Percentiles rank a stretch among this genome's conserved stretches.
Evolutionary conservation across 1,140 invertebrate species (phyloP).

Genomic region (Diploscapter pachys): DNA sequence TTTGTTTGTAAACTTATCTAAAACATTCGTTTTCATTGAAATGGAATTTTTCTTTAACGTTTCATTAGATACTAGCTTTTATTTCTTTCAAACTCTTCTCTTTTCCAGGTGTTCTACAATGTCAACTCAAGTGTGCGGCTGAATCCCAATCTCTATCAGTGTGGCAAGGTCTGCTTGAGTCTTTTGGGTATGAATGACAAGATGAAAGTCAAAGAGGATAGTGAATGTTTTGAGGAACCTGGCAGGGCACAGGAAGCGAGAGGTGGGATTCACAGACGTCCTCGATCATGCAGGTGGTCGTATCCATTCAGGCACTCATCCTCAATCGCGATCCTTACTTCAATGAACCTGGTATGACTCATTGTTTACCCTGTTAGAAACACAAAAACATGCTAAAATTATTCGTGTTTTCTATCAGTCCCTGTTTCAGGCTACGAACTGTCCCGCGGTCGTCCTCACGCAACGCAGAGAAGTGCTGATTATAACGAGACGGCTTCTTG

Average conservation of each 20-base stretch:
- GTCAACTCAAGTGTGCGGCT: slow-evolving; percentile 70
- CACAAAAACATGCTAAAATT: too few relatives aligned
- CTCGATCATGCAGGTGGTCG: slow-evolving; percentile 80
- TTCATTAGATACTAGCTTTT: background rate
- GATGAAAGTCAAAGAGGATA: slow-evolving; percentile 65
- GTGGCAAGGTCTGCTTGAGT: slow-evolving; percentile 88
- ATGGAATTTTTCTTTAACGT: too few relatives aligned
- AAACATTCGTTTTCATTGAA: too few relatives aligned
- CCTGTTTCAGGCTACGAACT: slow-evolving; percentile 67
- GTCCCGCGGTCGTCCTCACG: background rate
- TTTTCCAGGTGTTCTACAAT: background rate
- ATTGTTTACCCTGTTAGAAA: too few relatives aligned
- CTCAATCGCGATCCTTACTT: slow-evolving; percentile 88
- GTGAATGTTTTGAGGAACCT: background rate
- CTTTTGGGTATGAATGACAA: slow-evolving; percentile 80
- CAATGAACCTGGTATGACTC: slow-evolving; percentile 77
- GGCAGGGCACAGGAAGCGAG: slow-evolving; percentile 60
- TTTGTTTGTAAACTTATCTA: too few relatives aligned
- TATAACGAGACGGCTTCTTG: background rate
- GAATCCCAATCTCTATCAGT: slow-evolving; percentile 92
- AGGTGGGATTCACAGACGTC: slow-evolving; percentile 78
- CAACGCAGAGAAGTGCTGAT: background rate
- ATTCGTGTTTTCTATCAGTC: too few relatives aligned
- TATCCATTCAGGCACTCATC: slow-evolving; percentile 90
- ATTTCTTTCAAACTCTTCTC: background rate